Percentiles rank a stretch among this genome's conserved stretches.
Evolutionary conservation across 2,113 vertebrate genomes (phyloP).

Genomic region (Rallus limicola): DNA sequence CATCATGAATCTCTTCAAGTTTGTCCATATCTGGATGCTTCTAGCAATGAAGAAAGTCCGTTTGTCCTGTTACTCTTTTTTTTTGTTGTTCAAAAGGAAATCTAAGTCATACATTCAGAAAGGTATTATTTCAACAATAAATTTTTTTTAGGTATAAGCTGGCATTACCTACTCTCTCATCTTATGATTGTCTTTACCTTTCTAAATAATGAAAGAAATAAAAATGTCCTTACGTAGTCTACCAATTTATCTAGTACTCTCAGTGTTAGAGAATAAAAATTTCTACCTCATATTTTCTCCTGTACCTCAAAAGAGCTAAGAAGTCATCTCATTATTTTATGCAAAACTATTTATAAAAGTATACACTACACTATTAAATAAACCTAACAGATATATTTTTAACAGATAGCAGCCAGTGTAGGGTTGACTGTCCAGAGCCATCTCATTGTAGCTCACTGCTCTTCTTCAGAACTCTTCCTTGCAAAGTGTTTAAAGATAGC

Average conservation of each 20-base stretch:
- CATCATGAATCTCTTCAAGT: neutral
- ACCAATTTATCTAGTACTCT: neutral
- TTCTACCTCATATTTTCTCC: neutral
- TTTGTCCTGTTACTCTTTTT: neutral
- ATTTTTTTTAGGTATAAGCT: neutral
- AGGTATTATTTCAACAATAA: neutral
- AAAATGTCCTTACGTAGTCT: neutral
- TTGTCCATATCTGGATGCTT: neutral
- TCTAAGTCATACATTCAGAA: neutral
- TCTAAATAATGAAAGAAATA: neutral
- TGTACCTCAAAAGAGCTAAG: neutral
- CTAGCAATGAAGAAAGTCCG: neutral
- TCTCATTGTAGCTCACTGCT: neutral
- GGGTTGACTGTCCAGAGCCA: neutral
- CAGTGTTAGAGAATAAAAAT: neutral
- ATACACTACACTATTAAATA: neutral
- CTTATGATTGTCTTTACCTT: neutral
- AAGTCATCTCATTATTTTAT: neutral
- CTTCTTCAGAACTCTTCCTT: neutral
- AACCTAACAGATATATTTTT: neutral
- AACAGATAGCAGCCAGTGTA: neutral
- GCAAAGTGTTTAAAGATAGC: neutral
- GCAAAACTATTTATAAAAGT: neutral
- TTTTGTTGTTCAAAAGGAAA: neutral
- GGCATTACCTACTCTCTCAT: neutral